Evolutionary conservation across 2,113 vertebrate genomes (phyloP).

Genomic region (Tauraco erythrolophus): DNA sequence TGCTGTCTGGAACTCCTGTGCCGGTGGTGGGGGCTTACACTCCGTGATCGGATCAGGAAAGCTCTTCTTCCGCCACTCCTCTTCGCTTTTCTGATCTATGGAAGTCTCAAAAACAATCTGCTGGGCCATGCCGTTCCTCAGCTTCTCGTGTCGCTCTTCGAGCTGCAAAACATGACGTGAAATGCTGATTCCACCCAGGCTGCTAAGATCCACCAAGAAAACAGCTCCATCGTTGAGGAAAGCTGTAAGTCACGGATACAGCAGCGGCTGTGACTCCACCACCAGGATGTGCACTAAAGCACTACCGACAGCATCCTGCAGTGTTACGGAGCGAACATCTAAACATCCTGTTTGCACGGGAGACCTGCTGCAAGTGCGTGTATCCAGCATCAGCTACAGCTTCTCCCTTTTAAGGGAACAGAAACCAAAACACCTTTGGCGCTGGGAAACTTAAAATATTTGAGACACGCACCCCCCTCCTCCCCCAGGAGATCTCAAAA

Average conservation of each 20-base stretch:
- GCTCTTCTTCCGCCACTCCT: slow-evolving; percentile 83
- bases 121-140: slow-evolving; percentile 88
- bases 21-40: slow-evolving; percentile 89
- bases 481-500: background rate
- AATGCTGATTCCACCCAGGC: background rate
- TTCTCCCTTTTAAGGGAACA: background rate
- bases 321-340: background rate
- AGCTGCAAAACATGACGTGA: slow-evolving; percentile 78
- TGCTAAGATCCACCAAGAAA: background rate
- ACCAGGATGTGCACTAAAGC: background rate
- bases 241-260: background rate
- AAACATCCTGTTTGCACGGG: background rate
- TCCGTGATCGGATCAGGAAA: slow-evolving; percentile 90
- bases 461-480: background rate
- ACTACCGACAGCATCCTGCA: background rate
- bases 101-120: slow-evolving; percentile 90
- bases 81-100: slow-evolving; percentile 88
- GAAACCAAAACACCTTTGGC: background rate
- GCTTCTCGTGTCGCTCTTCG: slow-evolving; percentile 89
- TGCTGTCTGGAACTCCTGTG: slow-evolving; percentile 96
- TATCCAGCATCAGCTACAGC: background rate
- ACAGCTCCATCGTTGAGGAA: background rate
- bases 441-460: background rate
- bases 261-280: background rate
- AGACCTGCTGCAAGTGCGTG: background rate